These are phyloP conservation scores for Jacana jacana DNA, from an alignment of 2,113 vertebrate genomes.

Conservation along the genomic window DNA sequence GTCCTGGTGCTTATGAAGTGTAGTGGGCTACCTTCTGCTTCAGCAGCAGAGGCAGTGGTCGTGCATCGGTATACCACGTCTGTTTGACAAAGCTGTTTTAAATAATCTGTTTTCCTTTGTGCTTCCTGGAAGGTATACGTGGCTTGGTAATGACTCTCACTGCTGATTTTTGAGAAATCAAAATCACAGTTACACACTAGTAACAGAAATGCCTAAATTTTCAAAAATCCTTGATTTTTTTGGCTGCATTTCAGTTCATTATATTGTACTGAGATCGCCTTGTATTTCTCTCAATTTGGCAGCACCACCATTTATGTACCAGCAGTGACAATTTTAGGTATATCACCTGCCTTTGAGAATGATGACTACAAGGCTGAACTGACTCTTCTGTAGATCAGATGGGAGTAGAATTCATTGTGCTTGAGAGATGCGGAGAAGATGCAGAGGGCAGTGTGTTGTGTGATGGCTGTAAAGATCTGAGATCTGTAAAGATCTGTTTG, in stretches of 20 bases:
- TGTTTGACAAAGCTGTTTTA: background rate
- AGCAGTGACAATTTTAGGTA: background rate
- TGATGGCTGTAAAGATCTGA: background rate
- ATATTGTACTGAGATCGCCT: background rate
- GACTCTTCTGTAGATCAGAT: background rate
- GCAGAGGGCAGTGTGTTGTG: background rate
- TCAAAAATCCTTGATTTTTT: background rate
- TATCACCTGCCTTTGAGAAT: background rate
- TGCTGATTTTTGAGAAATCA: background rate
- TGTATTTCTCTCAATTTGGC: background rate
- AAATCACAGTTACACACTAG: background rate
- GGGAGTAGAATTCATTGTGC: background rate
- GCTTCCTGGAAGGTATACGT: background rate
- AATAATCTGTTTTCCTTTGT: background rate
- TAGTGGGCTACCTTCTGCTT: background rate
- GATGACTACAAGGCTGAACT: background rate
- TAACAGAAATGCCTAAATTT: background rate
- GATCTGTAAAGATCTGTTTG: background rate
- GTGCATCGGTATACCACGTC: background rate
- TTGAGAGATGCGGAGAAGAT: background rate
- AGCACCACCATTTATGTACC: accelerated
- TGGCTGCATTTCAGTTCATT: background rate
- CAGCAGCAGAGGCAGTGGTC: background rate
- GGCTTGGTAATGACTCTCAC: background rate
- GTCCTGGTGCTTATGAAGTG: background rate